Evolutionary conservation across 2,797 vertebrate genomes (phyloP).

Genomic region (Falco peregrinus): DNA sequence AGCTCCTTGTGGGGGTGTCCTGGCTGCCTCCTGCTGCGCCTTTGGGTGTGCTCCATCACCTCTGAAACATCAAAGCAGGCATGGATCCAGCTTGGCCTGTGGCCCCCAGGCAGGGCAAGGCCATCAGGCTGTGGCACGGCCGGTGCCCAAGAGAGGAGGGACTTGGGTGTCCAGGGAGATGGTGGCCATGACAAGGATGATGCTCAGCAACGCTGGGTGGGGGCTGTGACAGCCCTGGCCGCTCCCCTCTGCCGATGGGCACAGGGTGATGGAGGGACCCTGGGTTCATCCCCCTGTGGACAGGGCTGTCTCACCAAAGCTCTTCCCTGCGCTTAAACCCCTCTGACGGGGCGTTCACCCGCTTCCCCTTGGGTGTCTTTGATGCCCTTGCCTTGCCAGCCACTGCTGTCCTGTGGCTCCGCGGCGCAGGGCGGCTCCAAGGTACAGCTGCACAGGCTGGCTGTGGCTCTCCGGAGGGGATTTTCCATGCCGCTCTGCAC

Average conservation of each 20-base stretch:
- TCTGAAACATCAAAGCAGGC: background rate
- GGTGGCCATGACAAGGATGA: background rate
- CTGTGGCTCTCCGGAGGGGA: background rate
- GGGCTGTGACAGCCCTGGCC: background rate
- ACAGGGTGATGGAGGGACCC: background rate
- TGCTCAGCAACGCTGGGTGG: fast-evolving
- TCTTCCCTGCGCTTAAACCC: background rate
- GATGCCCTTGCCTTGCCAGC: background rate
- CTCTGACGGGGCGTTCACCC: fast-evolving
- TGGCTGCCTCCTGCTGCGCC: background rate
- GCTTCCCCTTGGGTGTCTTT: background rate
- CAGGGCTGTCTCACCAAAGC: background rate
- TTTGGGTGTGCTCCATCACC: background rate
- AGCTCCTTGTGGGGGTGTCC: background rate
- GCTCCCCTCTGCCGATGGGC: background rate
- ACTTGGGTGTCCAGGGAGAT: fast-evolving
- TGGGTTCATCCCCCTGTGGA: background rate
- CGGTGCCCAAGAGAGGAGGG: background rate
- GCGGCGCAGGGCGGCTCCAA: fast-evolving
- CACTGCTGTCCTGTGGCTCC: background rate
- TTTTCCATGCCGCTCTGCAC: background rate
- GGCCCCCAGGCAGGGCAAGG: background rate
- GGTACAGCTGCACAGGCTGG: background rate
- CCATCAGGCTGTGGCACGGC: background rate
- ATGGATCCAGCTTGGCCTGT: background rate